Evolutionary conservation across 2,888 invertebrate species (phyloP), one percentile per base, ranked within the genome.

Genomic region (Campopleginae sp.): DNA sequence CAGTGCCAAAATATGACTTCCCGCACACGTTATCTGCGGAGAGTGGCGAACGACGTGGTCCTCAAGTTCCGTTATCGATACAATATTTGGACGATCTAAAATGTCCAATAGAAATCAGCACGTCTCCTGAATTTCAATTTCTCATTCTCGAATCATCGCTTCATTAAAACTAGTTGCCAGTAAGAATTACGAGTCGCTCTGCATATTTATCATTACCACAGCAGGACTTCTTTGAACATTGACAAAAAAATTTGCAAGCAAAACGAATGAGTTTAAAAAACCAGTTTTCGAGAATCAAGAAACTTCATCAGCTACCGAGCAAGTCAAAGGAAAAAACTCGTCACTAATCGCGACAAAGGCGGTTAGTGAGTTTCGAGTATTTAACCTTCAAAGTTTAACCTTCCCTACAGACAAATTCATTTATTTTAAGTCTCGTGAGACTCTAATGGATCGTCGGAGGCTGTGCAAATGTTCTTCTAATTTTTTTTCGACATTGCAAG

Each of bases 1-100:
- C 70, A 76, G 80, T 83, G 87, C 88, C 86, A 89, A 91, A 91
- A 90, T 91, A 91, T 91, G 89, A 90, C 90, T 91, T 90, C 89
- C 89, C 87, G 89, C 87, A 46, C 33, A 58, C 71, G 87, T 86
- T 87, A 87, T 87, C 87, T 81, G 71, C 10, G 46, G 48, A 80
- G 51, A 42, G 44, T 65, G 76, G 48, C 48, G 42, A 44, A 79
- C 66, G 68, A 80, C 51, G 70, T 44, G 48, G 27, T 23, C 44
- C 65, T 72, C 33, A 75, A 83, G 85, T 83, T 85, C 83, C 75
- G 82, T 83, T 81, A 86, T 85, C 80, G 83, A 76, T 77, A 70
- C 65, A 65, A 66, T 71, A 72, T 79, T 82, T 48, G 17, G 14
- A 48, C 78, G 78, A 80, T 83, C 80, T 78, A 80, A 71, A 51